Conservation (phyloP, 2,797 vertebrate species). For the Spinus pinus region DNA sequence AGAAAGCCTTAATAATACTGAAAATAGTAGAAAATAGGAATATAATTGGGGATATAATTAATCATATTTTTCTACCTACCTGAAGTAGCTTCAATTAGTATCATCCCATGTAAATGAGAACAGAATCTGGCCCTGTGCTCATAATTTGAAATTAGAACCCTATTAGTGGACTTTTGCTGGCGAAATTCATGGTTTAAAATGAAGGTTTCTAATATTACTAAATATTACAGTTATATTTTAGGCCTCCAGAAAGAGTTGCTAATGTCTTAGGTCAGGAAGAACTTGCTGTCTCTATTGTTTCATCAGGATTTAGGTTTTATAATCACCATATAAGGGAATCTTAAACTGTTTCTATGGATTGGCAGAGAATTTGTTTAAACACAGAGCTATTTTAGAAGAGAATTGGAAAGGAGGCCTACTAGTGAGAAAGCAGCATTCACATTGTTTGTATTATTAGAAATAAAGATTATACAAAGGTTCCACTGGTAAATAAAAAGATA, state of each 20-base stretch:
- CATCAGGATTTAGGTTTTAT: slow-evolving; percentile 60
- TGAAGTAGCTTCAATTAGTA: background rate
- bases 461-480: slow-evolving; percentile 47
- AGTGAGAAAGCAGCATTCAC: slow-evolving; percentile 33
- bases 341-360: slow-evolving; percentile 65
- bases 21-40: slow-evolving; percentile 5
- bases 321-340: slow-evolving; percentile 67
- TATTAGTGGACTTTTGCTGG: background rate
- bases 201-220: background rate
- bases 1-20: slow-evolving; percentile 1
- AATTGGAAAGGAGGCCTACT: slow-evolving; percentile 61
- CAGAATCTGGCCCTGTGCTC: background rate
- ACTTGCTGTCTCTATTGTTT: slow-evolving; percentile 62
- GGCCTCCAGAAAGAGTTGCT: slow-evolving; percentile 41
- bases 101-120: background rate
- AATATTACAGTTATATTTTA: slow-evolving; percentile 46
- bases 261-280: slow-evolving; percentile 28
- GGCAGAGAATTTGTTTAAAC: slow-evolving; percentile 72
- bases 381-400: slow-evolving; percentile 70
- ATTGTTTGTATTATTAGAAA: slow-evolving; percentile 42
- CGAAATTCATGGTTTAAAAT: slow-evolving; percentile 18
- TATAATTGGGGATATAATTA: background rate
- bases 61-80: background rate
- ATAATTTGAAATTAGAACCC: slow-evolving; percentile 12
- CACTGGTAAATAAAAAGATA: slow-evolving; percentile 49